These are phyloP conservation scores for Galerucella pusilla DNA, from an alignment of 2,888 invertebrate species.

Conservation along the genomic window DNA sequence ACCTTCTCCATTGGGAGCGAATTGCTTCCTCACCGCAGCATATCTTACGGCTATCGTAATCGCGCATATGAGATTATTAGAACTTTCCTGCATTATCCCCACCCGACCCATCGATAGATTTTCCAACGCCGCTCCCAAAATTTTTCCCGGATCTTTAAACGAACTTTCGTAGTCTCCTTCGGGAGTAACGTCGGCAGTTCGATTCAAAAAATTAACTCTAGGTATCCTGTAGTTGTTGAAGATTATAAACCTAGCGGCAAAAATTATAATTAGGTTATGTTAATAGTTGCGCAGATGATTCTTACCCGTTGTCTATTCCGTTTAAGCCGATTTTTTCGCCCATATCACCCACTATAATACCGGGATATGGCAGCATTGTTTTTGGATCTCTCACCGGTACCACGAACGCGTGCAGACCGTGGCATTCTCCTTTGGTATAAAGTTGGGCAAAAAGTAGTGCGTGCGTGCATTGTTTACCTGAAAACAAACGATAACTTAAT, in stretches of 20 bases:
- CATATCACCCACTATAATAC: conserved; percentile 90
- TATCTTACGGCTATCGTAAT: conserved; percentile 83
- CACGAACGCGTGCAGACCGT: conserved; percentile 91
- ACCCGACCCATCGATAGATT: conserved; percentile 87
- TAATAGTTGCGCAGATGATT: no score
- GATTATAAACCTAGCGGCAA: conserved; percentile 76
- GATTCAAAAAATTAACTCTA: conserved; percentile 84
- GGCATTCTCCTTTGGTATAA: conserved; percentile 80
- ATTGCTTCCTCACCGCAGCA: conserved; percentile 83
- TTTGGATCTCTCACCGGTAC: conserved; percentile 85
- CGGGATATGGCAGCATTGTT: conserved; percentile 82
- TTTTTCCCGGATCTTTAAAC: conserved; percentile 88
- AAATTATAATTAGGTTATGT: no score
- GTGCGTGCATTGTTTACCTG: conserved; percentile 85
- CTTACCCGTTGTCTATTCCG: conserved; percentile 88
- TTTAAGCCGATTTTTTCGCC: conserved; percentile 93
- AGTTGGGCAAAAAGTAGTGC: conserved; percentile 91
- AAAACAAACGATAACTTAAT: conserved; percentile 41
- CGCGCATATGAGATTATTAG: conserved; percentile 77
- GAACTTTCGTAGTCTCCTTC: conserved; percentile 90
- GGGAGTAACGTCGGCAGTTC: conserved; percentile 88
- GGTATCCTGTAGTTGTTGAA: conserved; percentile 91
- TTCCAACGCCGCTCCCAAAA: conserved; percentile 87
- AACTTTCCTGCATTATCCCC: conserved; percentile 76
- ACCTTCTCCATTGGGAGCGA: conserved; percentile 68